Evolutionary conservation across 2,113 vertebrate species (phyloP).

Genomic region (Hiodon tergisus): DNA sequence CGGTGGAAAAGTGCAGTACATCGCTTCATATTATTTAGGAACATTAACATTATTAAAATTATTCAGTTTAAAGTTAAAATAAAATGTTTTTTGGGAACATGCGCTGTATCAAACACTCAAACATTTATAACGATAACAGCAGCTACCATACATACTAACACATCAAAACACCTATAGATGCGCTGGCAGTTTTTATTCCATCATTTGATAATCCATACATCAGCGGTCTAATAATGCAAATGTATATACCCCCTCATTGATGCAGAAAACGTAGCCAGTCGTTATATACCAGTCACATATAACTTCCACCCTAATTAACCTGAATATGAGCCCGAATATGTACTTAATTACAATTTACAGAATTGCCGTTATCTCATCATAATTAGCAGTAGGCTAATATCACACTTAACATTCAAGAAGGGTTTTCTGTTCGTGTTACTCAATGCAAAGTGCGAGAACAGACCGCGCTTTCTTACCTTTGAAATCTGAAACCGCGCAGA

Average conservation of each 20-base stretch:
- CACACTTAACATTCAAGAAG: not conserved
- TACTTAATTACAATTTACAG: not conserved
- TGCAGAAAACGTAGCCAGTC: too few species aligned
- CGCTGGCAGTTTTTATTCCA: too few species aligned
- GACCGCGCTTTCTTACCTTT: slow-evolving; percentile 42
- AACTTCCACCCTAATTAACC: not conserved
- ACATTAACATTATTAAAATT: not conserved
- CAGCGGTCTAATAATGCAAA: not conserved
- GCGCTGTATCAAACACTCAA: too few species aligned
- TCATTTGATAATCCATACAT: not conserved
- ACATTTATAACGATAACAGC: too few species aligned
- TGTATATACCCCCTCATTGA: not conserved
- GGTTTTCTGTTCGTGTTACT: not conserved
- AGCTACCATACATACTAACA: too few species aligned
- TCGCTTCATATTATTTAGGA: not conserved
- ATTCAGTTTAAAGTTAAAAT: too few species aligned
- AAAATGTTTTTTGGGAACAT: too few species aligned
- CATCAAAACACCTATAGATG: too few species aligned
- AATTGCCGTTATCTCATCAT: not conserved
- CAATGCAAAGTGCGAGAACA: not conserved
- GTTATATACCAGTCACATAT: too few species aligned
- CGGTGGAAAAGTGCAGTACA: too few species aligned
- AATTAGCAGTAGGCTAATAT: not conserved
- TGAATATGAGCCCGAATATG: not conserved
- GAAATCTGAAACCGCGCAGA: slow-evolving; percentile 46